Base-by-base conservation (phyloP, 2,113 vertebrate species). In the Cynopterus brachyotis region DNA sequence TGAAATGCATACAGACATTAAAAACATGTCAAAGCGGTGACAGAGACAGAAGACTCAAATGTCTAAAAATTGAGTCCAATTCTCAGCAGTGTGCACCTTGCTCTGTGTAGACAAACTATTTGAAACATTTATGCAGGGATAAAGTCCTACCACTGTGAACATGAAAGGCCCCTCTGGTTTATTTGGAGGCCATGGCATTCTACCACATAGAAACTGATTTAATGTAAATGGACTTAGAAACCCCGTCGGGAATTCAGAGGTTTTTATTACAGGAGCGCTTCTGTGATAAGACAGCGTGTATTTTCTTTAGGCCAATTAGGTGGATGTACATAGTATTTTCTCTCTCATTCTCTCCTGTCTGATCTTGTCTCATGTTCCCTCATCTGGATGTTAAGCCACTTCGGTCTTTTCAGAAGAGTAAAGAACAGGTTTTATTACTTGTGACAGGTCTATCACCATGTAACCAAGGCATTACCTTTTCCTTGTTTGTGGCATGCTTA, bases 1-100 rank as follows among this genome's bases (percentile, higher is more conserved):
- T 72, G 80, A 92, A 89, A 96, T 37, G 10, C 57, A 92, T 19
- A 47, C 40, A 78, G 76, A 67, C 76, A 57, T 81, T 92, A 81
- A 87, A 91, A 95, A 53, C 30, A 45, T 47, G 79, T 85, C 84
- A 85, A 42, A 67, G 37, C 47, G 32, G 55, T 67, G 62, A 91
- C 47, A 50, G 53, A 80, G 75, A 91, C 59, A 81, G 88, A 73
- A 80, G 37, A 72, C 8, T 55, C 8, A 5, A 76, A 60, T 81
- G 32, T 35, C 80, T 73, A 26, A 73, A 92, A 84, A 87, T 0
- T 84, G 28, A 84, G 50, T 45, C 17, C 12, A 67, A 2, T 78
- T 82, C 47, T 75, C 67, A 57, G 62, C 59, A 70, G n/a, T 26
- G 20, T 78, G 19, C 10, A 55, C 70, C 32, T 75, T 73, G 24